Base-by-base conservation (phyloP, 1,140 invertebrate species). In the Hyles vespertilio region DNA sequence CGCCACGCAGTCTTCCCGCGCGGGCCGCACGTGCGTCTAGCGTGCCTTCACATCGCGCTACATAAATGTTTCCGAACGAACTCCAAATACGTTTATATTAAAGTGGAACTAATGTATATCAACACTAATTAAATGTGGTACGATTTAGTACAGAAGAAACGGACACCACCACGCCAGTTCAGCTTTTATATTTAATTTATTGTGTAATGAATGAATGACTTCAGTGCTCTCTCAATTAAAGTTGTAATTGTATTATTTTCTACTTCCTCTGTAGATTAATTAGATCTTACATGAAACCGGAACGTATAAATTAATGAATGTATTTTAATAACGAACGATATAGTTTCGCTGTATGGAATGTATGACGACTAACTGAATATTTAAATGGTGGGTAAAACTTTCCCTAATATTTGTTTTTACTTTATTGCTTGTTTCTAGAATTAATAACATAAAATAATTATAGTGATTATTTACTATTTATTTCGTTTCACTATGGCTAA, bases 1-100 rank as follows among this genome's bases (percentile, higher is more conserved):
- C 84, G 85, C 85, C 85, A 88, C 85, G 85, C 85, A 88, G 85
- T 88, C 85, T 88, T 88, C 81, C 82, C 83, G 83, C 85, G 85
- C 82, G 78, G 71, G 53, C 74, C 83, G 77, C 84, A 85, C 85
- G 82, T 88, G 85, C 76, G 72, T 76, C 77, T 79, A 82, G 81
- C 77, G 80, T 79, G 72, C 72, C 67, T 74, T 67, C 47, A 74
- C 68, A 75, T 61, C 61, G 63, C 61, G 58, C 65, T 62, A 54
- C 58, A 47, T 61, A 53, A 58, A 63, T 58, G 58, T 69, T 69
- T 65, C 67, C 68, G 71, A 69, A 69, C 60, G 62, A 74, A 70
- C 64, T 72, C 55, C 49, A 73, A 72, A 64, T 69, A 75, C 65
- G 57, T 60, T 65, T 68, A 69, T 71, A 50, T 61, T 52, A 52